Base-by-base conservation (phyloP, 2,113 vertebrate species). In the Prionailurus viverrinus region DNA sequence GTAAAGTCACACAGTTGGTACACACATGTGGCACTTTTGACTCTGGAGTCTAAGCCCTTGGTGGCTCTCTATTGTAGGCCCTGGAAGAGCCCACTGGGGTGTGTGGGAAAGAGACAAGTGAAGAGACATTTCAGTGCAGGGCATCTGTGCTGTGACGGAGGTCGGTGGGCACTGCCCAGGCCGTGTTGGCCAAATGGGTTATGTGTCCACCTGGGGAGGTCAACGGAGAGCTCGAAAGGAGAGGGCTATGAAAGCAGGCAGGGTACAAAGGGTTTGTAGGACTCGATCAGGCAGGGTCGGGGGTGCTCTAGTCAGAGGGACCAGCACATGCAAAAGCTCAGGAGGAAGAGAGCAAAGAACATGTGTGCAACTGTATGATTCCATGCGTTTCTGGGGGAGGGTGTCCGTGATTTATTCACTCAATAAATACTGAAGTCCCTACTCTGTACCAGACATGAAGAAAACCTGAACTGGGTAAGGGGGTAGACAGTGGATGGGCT, bases 401-500 rank as follows among this genome's bases (percentile, higher is more conserved):
- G 4, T 19, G 12, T 2, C 12, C 9, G 14, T 66, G 53, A n/a
- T 41, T 74, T 78, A 66, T 69, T 80, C 55, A 74, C 55, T 58
- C 63, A 94, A 45, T 48, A 81, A 85, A 94, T 36, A 58, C 61
- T 63, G 65, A 71, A 61, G n/a, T 19, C 19, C 9, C 41, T 69
- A 13, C 31, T 93, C 13, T 14, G 4, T 5, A 23, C 15, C 65
- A 58, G 41, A 68, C 16, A 25, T 39, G 71, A 82, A 58, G 88
- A 80, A 68, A 65, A 27, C 48, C 33, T 63, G 48, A 33, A 39
- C 5, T 55, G 53, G n/a, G 31, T 31, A 84, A 39, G 29, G 2
- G 5, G 7, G 11, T 0, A 1, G 74, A 15, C 15, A 33, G 25
- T 0, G 29, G 23, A 31, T 4, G 23, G 21, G 15, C 0, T 14